phyloP scores from a whole-genome alignment of 92 coral and sea anemone species.

The Galaxea fascicularis region DNA sequence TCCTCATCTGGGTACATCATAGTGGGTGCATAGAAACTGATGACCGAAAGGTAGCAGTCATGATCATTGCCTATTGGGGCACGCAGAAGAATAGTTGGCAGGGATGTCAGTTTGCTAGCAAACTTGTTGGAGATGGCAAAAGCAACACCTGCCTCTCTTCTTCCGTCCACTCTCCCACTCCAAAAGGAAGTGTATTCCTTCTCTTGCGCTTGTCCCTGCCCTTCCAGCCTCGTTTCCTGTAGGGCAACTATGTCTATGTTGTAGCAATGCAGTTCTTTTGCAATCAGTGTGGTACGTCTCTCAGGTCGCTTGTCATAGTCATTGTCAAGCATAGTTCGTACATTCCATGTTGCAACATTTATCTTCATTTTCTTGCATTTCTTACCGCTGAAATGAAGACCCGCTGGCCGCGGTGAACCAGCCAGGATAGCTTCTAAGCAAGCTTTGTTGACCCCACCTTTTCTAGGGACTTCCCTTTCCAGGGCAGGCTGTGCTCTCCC shows the following conservation, averaged over 20 bases:
- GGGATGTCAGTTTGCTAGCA: conserved; percentile 38
- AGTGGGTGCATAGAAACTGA: conserved; percentile 46
- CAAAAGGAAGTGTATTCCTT: conserved; percentile 23
- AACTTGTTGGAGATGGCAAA: too few relatives aligned
- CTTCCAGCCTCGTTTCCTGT: conserved; percentile 28
- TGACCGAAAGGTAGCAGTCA: conserved; percentile 29
- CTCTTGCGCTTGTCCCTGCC: conserved; percentile 30
- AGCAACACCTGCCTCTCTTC: conserved; percentile 43
- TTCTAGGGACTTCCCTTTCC: neutral
- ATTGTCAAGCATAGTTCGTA: neutral
- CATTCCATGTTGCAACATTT: neutral
- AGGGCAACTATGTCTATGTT: conserved; percentile 17
- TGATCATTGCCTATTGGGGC: conserved; percentile 42
- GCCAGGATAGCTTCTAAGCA: neutral
- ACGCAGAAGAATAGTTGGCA: conserved; percentile 28
- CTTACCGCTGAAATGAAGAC: neutral
- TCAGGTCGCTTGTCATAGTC: neutral
- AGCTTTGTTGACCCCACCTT: neutral
- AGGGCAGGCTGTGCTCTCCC: neutral
- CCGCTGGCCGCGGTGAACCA: too few relatives aligned
- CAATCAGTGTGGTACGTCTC: conserved; percentile 6
- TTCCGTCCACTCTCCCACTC: conserved; percentile 40
- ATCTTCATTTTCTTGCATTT: neutral
- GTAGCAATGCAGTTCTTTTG: conserved; percentile 16
- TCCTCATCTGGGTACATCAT: conserved; percentile 38